Evolutionary conservation across 2,797 vertebrate genomes (phyloP).

Genomic region (Lates japonicus): DNA sequence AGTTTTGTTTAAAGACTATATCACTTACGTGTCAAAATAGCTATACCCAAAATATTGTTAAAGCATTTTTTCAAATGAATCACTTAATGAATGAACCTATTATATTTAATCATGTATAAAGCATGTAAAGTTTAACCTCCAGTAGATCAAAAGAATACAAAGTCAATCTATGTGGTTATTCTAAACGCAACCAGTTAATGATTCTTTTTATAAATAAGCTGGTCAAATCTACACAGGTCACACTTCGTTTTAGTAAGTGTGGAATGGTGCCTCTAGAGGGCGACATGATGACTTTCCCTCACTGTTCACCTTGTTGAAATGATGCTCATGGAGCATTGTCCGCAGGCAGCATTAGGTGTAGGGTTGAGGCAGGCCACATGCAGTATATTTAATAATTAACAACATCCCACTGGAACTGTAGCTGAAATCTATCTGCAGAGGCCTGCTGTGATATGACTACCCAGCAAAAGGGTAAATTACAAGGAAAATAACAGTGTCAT

Average conservation of each 20-base stretch:
- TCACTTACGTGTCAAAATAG: not conserved
- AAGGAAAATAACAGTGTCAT: constrained; percentile 12
- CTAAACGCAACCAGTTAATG: not conserved
- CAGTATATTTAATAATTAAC: constrained; percentile 44
- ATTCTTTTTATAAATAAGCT: not conserved
- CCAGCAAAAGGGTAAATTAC: constrained; percentile 8
- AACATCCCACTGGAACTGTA: constrained; percentile 25
- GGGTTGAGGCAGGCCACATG: constrained; percentile 23
- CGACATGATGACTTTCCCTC: constrained; percentile 19
- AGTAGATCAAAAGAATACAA: not conserved
- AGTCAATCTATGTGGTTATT: not conserved
- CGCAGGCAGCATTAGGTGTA: constrained; percentile 25
- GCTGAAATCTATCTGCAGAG: constrained; percentile 32
- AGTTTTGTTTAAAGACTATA: not conserved
- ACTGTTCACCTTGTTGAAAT: constrained; percentile 24
- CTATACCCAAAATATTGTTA: not conserved
- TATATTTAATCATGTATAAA: not conserved
- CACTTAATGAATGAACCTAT: not conserved
- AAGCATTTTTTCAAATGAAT: constrained; percentile 5
- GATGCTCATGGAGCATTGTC: constrained; percentile 21
- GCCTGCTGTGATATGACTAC: constrained; percentile 27
- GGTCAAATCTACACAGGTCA: not conserved
- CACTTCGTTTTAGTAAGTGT: not conserved
- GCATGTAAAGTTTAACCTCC: not conserved
- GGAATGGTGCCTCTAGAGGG: constrained; percentile 61